Base-by-base conservation (phyloP, 2,113 vertebrate species). In the Dipodomys merriami region DNA sequence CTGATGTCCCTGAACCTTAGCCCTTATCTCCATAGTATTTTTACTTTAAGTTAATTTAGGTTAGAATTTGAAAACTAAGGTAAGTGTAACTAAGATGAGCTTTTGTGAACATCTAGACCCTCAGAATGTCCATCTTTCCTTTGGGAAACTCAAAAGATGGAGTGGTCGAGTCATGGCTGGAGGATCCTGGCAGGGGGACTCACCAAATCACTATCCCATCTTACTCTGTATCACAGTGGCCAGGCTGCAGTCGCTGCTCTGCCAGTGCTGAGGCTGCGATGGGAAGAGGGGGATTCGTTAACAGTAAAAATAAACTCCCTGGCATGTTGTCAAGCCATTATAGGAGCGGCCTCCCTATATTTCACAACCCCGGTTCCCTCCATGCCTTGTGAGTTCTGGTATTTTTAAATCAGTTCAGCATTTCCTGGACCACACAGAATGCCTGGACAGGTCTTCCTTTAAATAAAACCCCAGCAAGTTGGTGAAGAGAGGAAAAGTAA, bases 161-260 rank as follows among this genome's bases (percentile, higher is more conserved):
- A 39, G 39, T 39, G 39, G 39, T 39, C 39, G 39, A 39, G 39
- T 39, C 39, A 39, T 15, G 33, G 44, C 39, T 1, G 33, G 23
- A 6, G 29, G 20, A 12, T 57, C 4, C 18, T 4, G 33, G 25
- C 46, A 10, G 1, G 2, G 15, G 7, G 33, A 10, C 12, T 65
- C 44, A 23, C 46, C 1, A 53, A 53, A 0, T 3, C 3, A 49
- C 46, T 19, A 3, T 35, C 1, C 7, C 7, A 7, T 39, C 18
- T 7, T 9, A 9, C 69, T 57, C 68, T 49, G 2, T 27, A 8
- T 1, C 10, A 8, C 53, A 23, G 23, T 12, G 44, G 49, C 19
- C 77, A 53, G n/a, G 6, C 6, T 0, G 8, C 35, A 6, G 4
- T 18, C 12, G 46, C 29, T 1, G 0, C 33, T 27, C 44, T 18